These are phyloP conservation scores for Leucosticte australis DNA, from an alignment of 2,113 vertebrate species.

Conservation along the genomic window DNA sequence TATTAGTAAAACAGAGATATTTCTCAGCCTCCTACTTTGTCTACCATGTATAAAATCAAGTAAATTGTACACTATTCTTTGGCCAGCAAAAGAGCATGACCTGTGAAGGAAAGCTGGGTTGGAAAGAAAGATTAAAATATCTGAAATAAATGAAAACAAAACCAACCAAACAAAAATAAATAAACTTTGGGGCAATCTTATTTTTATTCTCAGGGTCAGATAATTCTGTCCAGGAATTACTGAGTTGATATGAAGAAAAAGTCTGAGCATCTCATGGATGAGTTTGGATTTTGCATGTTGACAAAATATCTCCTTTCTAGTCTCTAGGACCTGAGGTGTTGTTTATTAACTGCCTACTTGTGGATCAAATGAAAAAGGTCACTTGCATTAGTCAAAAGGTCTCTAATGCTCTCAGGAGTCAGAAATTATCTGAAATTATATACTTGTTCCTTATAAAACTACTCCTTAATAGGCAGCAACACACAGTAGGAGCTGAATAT, in stretches of 20 bases:
- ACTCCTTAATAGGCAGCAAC: background rate
- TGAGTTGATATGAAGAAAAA: background rate
- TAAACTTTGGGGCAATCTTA: background rate
- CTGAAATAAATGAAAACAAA: background rate
- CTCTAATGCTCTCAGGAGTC: background rate
- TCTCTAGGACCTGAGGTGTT: background rate
- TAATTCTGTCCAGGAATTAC: background rate
- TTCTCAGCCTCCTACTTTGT: background rate
- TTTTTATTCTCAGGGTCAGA: background rate
- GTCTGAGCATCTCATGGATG: background rate
- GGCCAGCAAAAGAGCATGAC: background rate
- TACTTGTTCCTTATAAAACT: background rate
- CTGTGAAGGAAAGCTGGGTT: background rate
- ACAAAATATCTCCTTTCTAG: background rate
- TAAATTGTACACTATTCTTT: background rate
- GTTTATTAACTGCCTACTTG: background rate
- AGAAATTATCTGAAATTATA: background rate
- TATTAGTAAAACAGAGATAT: background rate
- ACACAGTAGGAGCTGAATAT: background rate
- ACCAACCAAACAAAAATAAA: background rate
- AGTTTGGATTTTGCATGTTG: background rate
- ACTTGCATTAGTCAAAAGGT: background rate
- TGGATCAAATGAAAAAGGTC: slow-evolving; percentile 13
- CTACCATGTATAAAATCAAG: background rate
- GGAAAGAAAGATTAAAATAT: background rate